A percentile compares a stretch with the other conserved stretches of the same genome.
Evolutionary conservation across 1,140 invertebrate species (phyloP).

Genomic region (Ganaspis sp.): DNA sequence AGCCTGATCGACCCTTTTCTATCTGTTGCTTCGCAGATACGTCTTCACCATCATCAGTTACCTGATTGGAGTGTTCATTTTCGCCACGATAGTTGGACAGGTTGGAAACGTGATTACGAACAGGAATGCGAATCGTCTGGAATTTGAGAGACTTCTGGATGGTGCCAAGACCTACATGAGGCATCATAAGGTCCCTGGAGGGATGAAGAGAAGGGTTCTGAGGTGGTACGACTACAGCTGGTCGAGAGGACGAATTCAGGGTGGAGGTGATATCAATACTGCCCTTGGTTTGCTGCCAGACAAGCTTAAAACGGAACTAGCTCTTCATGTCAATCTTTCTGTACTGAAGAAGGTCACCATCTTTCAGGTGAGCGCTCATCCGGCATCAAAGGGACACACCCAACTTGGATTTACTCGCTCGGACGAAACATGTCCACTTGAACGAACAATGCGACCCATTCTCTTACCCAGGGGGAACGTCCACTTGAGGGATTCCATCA

Average conservation of each 20-base stretch:
- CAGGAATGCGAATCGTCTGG: conserved; percentile 95
- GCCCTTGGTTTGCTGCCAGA: conserved; percentile 94
- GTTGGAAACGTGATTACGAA: conserved; percentile 98
- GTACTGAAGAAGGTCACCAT: conserved; percentile 94
- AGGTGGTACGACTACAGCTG: conserved; percentile 99
- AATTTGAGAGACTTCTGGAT: conserved; percentile 95
- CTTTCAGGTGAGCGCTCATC: conserved; percentile 68
- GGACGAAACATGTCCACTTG: conserved; percentile 4
- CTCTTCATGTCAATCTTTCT: conserved; percentile 95
- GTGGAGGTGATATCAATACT: conserved; percentile 96
- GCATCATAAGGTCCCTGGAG: conserved; percentile 96
- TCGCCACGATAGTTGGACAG: conserved; percentile 98
- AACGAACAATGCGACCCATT: neutral
- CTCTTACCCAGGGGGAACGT: neutral
- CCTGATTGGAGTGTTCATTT: conserved; percentile 97
- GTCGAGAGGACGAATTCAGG: conserved; percentile 96
- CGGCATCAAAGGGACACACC: neutral
- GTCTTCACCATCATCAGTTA: conserved; percentile 98
- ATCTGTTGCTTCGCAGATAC: conserved; percentile 83
- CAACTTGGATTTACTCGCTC: neutral
- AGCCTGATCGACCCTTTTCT: conserved; percentile 63
- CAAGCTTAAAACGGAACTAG: conserved; percentile 97
- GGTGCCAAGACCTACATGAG: conserved; percentile 98
- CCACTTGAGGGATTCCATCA: neutral
- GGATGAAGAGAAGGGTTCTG: conserved; percentile 94